phyloP scores from a whole-genome alignment of 2,797 vertebrate genomes.

The Cryptoprocta ferox region DNA sequence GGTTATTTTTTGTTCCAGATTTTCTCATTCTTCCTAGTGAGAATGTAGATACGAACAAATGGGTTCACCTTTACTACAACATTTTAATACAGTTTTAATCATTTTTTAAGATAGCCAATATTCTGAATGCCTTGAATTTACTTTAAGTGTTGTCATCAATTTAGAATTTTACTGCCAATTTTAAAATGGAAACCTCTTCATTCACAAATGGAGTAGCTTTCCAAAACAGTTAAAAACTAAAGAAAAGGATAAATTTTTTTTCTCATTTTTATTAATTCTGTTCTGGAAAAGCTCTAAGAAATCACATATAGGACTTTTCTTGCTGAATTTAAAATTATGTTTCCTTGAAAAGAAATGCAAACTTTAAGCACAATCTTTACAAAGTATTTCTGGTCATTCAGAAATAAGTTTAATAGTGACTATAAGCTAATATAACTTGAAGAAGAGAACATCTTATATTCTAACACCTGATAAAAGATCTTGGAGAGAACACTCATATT shows the following conservation, averaged over 20 bases:
- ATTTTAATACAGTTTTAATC: not conserved
- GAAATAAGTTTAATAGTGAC: not conserved
- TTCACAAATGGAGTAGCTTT: not conserved
- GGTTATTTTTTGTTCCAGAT: not conserved
- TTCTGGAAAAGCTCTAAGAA: not conserved
- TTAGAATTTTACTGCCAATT: not conserved
- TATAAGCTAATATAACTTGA: not conserved
- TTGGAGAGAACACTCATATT: not conserved
- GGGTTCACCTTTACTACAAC: not conserved
- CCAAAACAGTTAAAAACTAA: not conserved
- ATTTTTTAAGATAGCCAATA: not conserved
- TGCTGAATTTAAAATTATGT: constrained; percentile 36
- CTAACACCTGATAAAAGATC: not conserved
- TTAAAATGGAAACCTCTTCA: not conserved
- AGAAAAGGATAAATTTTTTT: not conserved
- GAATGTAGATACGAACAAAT: not conserved
- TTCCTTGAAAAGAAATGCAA: not conserved
- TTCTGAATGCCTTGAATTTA: not conserved
- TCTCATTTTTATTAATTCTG: not conserved
- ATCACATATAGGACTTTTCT: not conserved
- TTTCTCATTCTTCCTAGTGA: not conserved
- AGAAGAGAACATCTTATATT: not conserved
- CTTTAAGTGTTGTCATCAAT: not conserved
- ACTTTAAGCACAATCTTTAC: not conserved
- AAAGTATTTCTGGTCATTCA: not conserved